These are phyloP conservation scores for Phoeniculus purpureus DNA, from an alignment of 2,797 vertebrate species.

Conservation along the genomic window DNA sequence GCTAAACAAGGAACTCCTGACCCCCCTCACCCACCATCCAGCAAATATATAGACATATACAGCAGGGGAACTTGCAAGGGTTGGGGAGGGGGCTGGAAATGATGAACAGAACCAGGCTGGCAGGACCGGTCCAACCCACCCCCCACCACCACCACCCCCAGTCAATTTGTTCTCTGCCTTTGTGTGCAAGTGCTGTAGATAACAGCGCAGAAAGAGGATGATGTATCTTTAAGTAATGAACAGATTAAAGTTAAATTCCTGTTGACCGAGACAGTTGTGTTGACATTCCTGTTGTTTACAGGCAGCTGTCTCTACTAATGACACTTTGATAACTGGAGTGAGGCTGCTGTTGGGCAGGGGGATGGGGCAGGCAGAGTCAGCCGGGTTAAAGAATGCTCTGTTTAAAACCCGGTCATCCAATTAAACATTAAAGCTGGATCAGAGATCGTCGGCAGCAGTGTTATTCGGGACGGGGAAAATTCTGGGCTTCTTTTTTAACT, in stretches of 20 bases:
- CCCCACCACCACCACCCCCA: not conserved
- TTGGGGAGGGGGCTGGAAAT: not conserved
- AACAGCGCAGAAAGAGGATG: slow-evolving; percentile 51
- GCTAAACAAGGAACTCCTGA: slow-evolving; percentile 70
- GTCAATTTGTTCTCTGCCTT: slow-evolving; percentile 42
- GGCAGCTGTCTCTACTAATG: slow-evolving; percentile 76
- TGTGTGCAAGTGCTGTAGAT: slow-evolving; percentile 61
- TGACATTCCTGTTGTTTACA: slow-evolving; percentile 77
- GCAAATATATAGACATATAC: slow-evolving; percentile 45
- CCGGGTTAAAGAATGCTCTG: slow-evolving; percentile 62
- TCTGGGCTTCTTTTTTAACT: slow-evolving; percentile 44
- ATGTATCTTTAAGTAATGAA: slow-evolving; percentile 74
- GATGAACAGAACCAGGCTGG: slow-evolving; percentile 58
- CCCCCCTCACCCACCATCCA: slow-evolving; percentile 32
- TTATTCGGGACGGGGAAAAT: slow-evolving; percentile 14
- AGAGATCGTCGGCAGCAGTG: not conserved
- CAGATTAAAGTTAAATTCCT: slow-evolving; percentile 78
- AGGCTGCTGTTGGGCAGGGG: slow-evolving; percentile 62
- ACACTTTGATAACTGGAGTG: slow-evolving; percentile 76
- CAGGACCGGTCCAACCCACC: not conserved
- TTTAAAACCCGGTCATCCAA: slow-evolving; percentile 59
- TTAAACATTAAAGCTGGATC: slow-evolving; percentile 55
- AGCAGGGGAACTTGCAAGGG: not conserved
- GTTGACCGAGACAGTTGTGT: slow-evolving; percentile 72
- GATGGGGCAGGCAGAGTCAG: slow-evolving; percentile 51